Evolutionary conservation across 2,113 vertebrate species (phyloP), one percentile per base, ranked within the genome.

Genomic region (Delphinus delphis): DNA sequence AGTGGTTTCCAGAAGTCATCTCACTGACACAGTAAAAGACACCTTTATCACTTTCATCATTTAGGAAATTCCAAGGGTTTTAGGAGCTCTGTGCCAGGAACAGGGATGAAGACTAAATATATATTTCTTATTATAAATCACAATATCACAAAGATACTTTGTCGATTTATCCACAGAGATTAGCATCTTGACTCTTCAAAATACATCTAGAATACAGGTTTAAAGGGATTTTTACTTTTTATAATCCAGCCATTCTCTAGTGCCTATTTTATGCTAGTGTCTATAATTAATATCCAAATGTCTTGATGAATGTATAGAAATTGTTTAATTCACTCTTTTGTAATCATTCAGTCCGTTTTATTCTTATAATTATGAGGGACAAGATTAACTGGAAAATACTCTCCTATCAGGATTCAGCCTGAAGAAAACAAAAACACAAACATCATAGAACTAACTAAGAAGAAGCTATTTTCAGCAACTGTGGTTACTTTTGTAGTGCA

Each of bases 181-280:
- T 97, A 97, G 18, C 65, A 84, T 87, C 93, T 90, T 81, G 65
- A 62, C 36, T 92, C 26, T n/a, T 41, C 41, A 70, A 33, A 95
- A 33, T 47, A 44, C 20, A 84, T n/a, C 58, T 55, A 26, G 36
- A 38, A 67, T 80, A 47, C 9, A 26, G 53, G 41, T 80, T 33
- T 76, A 81, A 88, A 74, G 88, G 21, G 47, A 76, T 77, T 81
- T 21, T n/a, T 13, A 60, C 3, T 31, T 88, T 81, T 71, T 55
- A n/a, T 26, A 83, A 83, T 87, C n/a, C 55, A 88, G 23, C n/a
- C 33, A 81, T 92, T 62, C 33, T 58, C 41, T 82, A 53, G 84
- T 76, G 50, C 28, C 5, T 79, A 58, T 87, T 93, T 44, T 65
- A 77, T 58, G 18, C 50, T 88, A 70, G 71, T 93, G 13, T 53